phyloP scores from a whole-genome alignment of 2,113 vertebrate species.

The Orthonyx spaldingii region DNA sequence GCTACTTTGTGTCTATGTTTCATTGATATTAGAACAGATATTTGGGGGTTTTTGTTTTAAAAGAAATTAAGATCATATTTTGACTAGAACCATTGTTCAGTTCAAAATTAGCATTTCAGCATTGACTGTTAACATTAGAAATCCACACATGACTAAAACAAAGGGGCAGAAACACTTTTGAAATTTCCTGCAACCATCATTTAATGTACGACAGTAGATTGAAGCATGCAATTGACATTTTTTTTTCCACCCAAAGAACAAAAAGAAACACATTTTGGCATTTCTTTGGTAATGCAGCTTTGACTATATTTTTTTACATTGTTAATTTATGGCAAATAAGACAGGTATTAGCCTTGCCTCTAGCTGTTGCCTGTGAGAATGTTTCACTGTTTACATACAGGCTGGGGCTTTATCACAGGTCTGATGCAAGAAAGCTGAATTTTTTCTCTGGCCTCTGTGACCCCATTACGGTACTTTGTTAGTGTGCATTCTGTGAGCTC shows the following conservation, averaged over 20 bases:
- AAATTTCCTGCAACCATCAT: background rate
- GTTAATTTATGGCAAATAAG: background rate
- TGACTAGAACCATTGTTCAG: background rate
- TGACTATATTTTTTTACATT: background rate
- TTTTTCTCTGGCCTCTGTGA: constrained; percentile 51
- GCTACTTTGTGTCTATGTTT: background rate
- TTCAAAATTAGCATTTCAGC: background rate
- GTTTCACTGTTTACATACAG: constrained; percentile 39
- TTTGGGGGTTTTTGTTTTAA: background rate
- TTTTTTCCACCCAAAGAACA: background rate
- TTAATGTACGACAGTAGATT: background rate
- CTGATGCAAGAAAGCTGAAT: constrained; percentile 64
- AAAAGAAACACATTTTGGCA: background rate
- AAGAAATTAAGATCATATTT: background rate
- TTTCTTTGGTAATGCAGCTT: background rate
- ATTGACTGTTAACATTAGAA: background rate
- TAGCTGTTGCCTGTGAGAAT: constrained; percentile 29
- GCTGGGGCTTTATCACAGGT: constrained; percentile 48
- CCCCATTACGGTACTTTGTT: constrained; percentile 46
- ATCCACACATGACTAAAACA: background rate
- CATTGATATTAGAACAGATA: background rate
- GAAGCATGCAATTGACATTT: background rate
- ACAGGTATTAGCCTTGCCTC: background rate
- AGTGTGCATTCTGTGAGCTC: constrained; percentile 42
- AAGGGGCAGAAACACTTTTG: background rate